Evolutionary conservation across 2,113 vertebrate species (phyloP), one percentile per base, ranked within the genome.

Genomic region (Lucifuga dentata): DNA sequence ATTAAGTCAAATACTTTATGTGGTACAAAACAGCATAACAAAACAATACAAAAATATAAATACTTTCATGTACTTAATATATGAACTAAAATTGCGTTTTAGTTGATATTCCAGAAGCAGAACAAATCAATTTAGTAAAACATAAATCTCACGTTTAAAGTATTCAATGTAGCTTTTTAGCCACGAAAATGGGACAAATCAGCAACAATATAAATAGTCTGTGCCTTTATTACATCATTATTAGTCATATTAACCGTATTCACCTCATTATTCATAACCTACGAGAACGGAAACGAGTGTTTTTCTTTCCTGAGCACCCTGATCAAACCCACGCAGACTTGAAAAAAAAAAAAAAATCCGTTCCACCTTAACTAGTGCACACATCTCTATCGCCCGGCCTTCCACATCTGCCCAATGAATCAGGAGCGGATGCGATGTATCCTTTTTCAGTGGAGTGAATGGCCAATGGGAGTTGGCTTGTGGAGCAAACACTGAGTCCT

Each of bases 401-500:
- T 73, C 81, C 84, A 75, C 87, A 86, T 85, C 81, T 87, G 90
- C 78, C 93, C 92, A 93, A 92, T 91, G 90, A 90, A 87, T 90
- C 79, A 85, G 78, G 89, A 92, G 89, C 92, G 92, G 92, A 93
- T 93, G 90, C 90, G 82, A 77, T 89, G 92, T 93, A 92, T 93
- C 92, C 90, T 90, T 87, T 92, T 92, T 87, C 90, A 92, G 87
- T 43, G 83, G 64, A 33, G 71, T 80, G 75, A 87, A 78, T 85
- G 90, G 90, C 91, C 92, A 92, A 92, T 92, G 89, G 91, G 90
- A 92, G 84, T 71, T 52, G 89, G 71, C 81, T 74, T 69, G 78
- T 67, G 44, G 87, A 90, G 91, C 90, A 89, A 93, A 92, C 91
- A 89, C 88, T 59, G 83, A 86, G 73, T 77, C 71, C 86, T 68